Evolutionary conservation across 1,140 invertebrate genomes (phyloP).

Genomic region (Lepidotrigona ventralis): DNA sequence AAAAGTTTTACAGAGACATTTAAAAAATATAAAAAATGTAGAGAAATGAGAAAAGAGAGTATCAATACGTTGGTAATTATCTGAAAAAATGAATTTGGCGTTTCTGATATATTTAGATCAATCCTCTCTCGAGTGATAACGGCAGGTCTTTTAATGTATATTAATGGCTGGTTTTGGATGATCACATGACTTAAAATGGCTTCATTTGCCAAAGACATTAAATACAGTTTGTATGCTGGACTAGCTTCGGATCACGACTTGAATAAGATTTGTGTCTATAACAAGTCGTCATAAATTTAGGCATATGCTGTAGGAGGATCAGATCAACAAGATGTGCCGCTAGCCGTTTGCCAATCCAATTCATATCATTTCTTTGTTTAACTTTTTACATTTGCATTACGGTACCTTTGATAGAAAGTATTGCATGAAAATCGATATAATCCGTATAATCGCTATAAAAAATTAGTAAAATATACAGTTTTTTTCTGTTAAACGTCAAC

Average conservation of each 20-base stretch:
- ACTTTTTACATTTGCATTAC: neutral
- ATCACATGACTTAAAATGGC: conserved; percentile 67
- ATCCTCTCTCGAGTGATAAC: conserved; percentile 53
- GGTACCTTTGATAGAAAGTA: conserved; percentile 7
- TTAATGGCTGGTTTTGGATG: conserved; percentile 62
- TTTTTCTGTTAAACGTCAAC: conserved; percentile 2
- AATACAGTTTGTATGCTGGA: conserved; percentile 71
- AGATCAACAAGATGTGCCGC: neutral
- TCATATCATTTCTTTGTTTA: neutral
- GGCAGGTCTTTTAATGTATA: conserved; percentile 48
- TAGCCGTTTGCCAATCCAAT: neutral
- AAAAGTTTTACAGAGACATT: conserved; percentile 39
- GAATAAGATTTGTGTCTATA: conserved; percentile 58
- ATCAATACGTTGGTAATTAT: conserved; percentile 42
- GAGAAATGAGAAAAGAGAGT: conserved; percentile 44
- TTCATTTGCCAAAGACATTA: conserved; percentile 64
- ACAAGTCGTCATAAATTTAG: conserved; percentile 63
- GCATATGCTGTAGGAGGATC: conserved; percentile 64
- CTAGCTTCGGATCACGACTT: conserved; percentile 72
- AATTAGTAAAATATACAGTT: conserved; percentile 29
- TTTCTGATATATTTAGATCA: conserved; percentile 52
- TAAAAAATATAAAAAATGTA: conserved; percentile 54
- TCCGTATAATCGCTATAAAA: neutral
- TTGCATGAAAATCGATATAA: conserved; percentile 11
- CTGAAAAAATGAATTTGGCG: conserved; percentile 55